Evolutionary conservation across 2,113 vertebrate genomes (phyloP).

Genomic region (Fulmarus glacialis): DNA sequence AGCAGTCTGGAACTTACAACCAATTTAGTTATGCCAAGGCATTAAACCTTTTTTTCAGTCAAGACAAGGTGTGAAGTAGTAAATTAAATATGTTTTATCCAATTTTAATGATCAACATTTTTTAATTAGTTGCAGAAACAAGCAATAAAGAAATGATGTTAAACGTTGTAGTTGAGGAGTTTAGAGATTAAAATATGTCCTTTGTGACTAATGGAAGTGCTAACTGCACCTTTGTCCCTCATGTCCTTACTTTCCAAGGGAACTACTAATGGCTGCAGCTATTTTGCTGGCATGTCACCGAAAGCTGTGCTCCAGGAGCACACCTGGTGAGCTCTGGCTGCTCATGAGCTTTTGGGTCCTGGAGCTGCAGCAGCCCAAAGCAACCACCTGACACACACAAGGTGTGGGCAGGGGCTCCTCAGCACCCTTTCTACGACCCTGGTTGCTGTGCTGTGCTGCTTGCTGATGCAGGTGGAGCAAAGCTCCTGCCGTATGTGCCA

Average conservation of each 20-base stretch:
- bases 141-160: background rate
- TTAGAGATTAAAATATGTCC: background rate
- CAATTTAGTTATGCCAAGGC: conserved; percentile 57
- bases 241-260: background rate
- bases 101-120: background rate
- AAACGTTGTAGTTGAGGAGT: background rate
- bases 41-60: conserved; percentile 1
- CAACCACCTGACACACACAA: too few species aligned
- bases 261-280: background rate
- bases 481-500: background rate
- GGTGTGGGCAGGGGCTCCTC: background rate
- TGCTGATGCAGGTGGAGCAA: background rate
- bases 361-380: background rate
- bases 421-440: background rate
- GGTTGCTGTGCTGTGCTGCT: background rate
- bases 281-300: background rate
- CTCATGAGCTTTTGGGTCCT: background rate
- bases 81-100: background rate
- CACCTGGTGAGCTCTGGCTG: background rate
- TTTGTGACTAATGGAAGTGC: background rate
- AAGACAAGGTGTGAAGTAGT: background rate
- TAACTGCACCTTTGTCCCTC: background rate
- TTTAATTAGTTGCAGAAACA: conserved; percentile 12
- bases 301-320: background rate
- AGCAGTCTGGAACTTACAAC: conserved; percentile 61